Conservation (phyloP, 1,140 invertebrate species). For the Plutomurus gul region DNA sequence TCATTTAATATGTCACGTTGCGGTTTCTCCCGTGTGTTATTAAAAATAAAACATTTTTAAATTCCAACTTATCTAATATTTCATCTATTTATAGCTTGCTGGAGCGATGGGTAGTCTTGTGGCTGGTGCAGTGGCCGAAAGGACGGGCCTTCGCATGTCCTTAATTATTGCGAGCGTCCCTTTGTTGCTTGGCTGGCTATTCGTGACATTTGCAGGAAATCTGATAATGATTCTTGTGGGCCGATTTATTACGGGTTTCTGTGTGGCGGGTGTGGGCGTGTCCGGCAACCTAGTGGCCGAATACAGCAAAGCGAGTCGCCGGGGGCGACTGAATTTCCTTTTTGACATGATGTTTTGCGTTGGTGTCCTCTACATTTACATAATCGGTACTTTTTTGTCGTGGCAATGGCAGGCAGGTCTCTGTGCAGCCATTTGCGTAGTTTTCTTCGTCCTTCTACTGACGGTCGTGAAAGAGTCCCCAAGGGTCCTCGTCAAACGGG, state of each 20-base stretch:
- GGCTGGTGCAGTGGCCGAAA: slow-evolving; percentile 63
- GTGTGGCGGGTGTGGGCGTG: slow-evolving; percentile 64
- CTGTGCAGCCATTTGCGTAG: background rate
- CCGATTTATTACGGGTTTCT: slow-evolving; percentile 58
- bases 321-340: slow-evolving; percentile 56
- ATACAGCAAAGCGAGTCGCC: slow-evolving; percentile 56
- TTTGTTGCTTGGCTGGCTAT: slow-evolving; percentile 57
- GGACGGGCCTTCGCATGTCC: slow-evolving; percentile 60
- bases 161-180: slow-evolving; percentile 56
- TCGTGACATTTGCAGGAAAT: slow-evolving; percentile 52
- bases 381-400: background rate
- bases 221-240: slow-evolving; percentile 54
- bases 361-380: background rate
- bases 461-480: slow-evolving; percentile 16
- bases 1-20: no score
- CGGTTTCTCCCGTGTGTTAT: no score
- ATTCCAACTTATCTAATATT: background rate
- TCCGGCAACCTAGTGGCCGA: slow-evolving; percentile 61
- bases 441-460: background rate
- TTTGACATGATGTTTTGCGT: slow-evolving; percentile 19
- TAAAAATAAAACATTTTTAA: no score
- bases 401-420: slow-evolving; percentile 1
- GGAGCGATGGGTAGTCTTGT: slow-evolving; percentile 14
- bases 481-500: background rate
- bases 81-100: background rate